Conservation (phyloP, 1,140 invertebrate species). For the Onthophagus taurus region DNA sequence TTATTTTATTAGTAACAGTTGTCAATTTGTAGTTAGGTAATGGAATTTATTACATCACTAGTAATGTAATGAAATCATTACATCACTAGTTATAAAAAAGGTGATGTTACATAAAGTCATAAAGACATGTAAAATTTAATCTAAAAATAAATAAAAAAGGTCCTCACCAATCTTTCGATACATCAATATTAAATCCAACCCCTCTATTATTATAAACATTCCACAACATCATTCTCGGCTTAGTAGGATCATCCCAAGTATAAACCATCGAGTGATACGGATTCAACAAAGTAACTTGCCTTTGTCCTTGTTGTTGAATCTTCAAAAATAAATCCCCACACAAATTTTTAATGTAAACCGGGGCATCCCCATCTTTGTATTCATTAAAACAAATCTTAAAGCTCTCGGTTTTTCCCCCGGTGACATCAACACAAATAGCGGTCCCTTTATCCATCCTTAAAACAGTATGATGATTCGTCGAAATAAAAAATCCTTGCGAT, state of each 20-base stretch:
- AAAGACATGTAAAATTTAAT: constrained; percentile 8
- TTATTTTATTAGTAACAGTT: too few species aligned
- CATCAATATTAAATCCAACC: constrained; percentile 58
- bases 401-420: constrained; percentile 59
- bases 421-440: constrained; percentile 62
- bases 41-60: too few species aligned
- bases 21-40: too few species aligned
- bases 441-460: constrained; percentile 76
- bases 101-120: not conserved
- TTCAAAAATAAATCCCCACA: constrained; percentile 75
- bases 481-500: constrained; percentile 69
- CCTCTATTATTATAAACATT: constrained; percentile 75
- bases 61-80: too few species aligned
- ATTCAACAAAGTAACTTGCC: constrained; percentile 64
- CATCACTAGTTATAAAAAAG: too few species aligned
- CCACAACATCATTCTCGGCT: constrained; percentile 63
- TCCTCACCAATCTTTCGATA: constrained; percentile 54
- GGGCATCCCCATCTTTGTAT: constrained; percentile 62
- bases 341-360: constrained; percentile 69
- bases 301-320: constrained; percentile 62
- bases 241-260: constrained; percentile 78
- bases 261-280: constrained; percentile 70
- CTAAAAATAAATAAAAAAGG: constrained; percentile 1
- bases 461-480: constrained; percentile 57
- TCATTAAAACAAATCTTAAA: constrained; percentile 61